Evolutionary conservation across 2,888 invertebrate genomes (phyloP), one percentile per base, ranked within the genome.

Genomic region (Drosophila lacicola): DNA sequence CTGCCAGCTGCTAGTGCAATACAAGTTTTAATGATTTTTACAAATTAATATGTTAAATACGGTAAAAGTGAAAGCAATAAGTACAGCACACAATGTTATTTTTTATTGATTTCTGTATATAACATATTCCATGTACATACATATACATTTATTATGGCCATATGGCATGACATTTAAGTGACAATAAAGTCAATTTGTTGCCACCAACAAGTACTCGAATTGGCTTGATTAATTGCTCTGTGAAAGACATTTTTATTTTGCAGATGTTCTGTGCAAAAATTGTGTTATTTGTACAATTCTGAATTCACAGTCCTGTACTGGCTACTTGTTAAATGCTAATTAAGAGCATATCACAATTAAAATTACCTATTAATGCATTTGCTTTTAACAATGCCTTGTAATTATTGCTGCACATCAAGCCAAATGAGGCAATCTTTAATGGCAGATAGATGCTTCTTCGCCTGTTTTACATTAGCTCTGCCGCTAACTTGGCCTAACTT

Each of bases 111-210:
- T 5, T 37, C 2, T 29, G 29, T 34, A 19, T n/a, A 34, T 19
- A 29, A 29, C 8, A 29, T 29, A 29, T 14, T 37, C 11, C 36
- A 36, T 36, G 36, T 11, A 8, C 9, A 33, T 11, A 8, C 9
- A 33, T 49, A 14, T 39, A 14, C 19, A 11, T 10, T 33, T 54
- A 50, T 50, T 21, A n/a, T 17, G 9, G 19, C 41, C 50, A 25
- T 46, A 39, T 57, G 25, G n/a, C 29, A 41, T 57, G 46, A 14
- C 42, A 55, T 63, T 74, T 55, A 47, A 45, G 39, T 63, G 68
- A 45, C 51, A 58, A 75, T 55, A 47, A 58, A 58, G 44, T 60
- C 41, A 50, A 57, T 63, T 71, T 63, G 46, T 57, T 63, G 62
- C 41, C 21, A 56, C 34, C 51, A 69, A 44, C 39, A 55, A 21